Conservation (phyloP, 2,797 vertebrate genomes). For the Chelmon rostratus region DNA sequence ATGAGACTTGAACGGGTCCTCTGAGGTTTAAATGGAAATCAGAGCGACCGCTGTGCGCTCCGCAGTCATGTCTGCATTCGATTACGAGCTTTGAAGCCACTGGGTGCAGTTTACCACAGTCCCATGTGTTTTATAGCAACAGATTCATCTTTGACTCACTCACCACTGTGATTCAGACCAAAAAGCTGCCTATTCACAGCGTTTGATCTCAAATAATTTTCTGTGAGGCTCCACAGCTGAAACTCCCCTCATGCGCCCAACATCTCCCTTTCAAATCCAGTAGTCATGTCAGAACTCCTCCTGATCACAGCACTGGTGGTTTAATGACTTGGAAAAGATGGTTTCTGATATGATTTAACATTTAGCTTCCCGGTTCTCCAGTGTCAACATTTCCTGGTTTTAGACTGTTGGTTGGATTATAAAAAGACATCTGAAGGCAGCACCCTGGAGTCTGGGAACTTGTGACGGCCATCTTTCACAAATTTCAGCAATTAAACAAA, state of each 20-base stretch:
- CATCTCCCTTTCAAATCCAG: conserved; percentile 12
- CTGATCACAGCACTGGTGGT: conserved; percentile 19
- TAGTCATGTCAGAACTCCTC: background rate
- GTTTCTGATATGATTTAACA: background rate
- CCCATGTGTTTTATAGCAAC: conserved; percentile 56
- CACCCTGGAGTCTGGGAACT: background rate
- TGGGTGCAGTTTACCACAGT: conserved; percentile 62
- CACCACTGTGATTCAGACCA: conserved; percentile 42
- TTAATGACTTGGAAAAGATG: background rate
- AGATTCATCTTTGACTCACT: conserved; percentile 53
- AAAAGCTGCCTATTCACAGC: conserved; percentile 13
- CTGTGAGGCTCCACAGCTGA: conserved; percentile 9
- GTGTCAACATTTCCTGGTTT: no score
- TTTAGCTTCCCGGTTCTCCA: no score
- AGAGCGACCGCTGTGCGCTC: conserved; percentile 11
- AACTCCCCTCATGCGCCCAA: background rate
- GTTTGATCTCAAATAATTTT: conserved; percentile 58
- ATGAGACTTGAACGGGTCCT: background rate
- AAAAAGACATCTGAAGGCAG: background rate
- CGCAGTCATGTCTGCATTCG: conserved; percentile 51
- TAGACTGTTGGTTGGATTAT: background rate
- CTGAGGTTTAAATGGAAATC: conserved; percentile 41
- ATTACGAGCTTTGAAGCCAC: conserved; percentile 60
- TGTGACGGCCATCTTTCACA: rapidly evolving
- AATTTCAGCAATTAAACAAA: background rate